Evolutionary conservation across 2,888 invertebrate genomes (phyloP), one percentile per base, ranked within the genome.

Genomic region (Andrena praecox): DNA sequence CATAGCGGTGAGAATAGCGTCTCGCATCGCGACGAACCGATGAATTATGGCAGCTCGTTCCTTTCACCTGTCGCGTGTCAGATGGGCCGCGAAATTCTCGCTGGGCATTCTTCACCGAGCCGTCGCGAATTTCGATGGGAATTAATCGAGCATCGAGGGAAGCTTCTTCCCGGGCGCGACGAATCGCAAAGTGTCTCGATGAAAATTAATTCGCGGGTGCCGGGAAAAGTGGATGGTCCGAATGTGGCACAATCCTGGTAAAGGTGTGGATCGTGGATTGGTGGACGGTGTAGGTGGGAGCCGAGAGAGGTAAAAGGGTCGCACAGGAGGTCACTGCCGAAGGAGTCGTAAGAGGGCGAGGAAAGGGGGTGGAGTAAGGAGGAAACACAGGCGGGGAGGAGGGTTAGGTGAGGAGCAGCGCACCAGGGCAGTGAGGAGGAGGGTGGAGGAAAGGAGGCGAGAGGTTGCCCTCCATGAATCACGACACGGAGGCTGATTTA

Each of bases 401-500:
- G 83, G 84, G 87, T 60, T 70, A 73, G 89, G 89, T 85, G 89
- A 90, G 92, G 70, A 92, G 92, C 67, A 69, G 76, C 77, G 79
- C 74, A 77, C 63, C 42, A 16, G 42, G 42, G 42, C 80, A 74
- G 81, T 4, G 76, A 77, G 75, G 59, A 79, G 82, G 71, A 82
- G 77, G 63, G 56, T 20, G 78, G 73, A 83, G 77, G 84, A 77
- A 82, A 79, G 77, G 87, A 83, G 89, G 89, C 87, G 90, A 91
- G 91, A 92, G 93, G 91, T 93, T 93, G 92, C 93, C 92, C 92
- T 92, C 93, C 93, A 93, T 93, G 93, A 93, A 93, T 93, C 93
- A 93, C 93, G 93, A 93, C 93, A 91, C 92, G 89, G 92, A 91
- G 92, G 91, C 93, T 93, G 93, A 93, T 93, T 93, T 93, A 93